Conservation (phyloP, 2,113 vertebrate species). For the Apteryx owenii region DNA sequence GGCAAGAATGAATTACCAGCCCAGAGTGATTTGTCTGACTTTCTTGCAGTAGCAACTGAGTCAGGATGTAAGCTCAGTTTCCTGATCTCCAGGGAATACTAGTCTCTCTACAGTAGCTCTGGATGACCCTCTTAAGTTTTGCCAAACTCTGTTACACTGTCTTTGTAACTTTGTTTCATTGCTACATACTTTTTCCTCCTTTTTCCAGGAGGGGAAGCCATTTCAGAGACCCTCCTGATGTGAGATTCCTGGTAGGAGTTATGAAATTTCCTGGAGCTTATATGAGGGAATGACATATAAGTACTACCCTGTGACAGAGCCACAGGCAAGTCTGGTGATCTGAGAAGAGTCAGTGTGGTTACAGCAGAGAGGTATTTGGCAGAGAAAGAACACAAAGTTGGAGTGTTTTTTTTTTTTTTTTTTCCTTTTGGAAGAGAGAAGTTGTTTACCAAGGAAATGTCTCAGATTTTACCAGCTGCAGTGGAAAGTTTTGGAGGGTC, state of each 20-base stretch:
- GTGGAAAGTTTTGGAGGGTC: neutral
- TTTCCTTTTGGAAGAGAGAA: neutral
- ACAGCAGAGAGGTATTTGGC: neutral
- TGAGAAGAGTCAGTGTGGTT: neutral
- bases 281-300: neutral
- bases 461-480: neutral
- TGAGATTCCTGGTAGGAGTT: neutral
- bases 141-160: neutral
- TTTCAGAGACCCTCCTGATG: neutral
- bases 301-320: neutral
- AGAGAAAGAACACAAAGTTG: neutral
- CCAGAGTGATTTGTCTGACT: neutral
- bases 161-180: neutral
- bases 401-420: too few species aligned
- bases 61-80: neutral
- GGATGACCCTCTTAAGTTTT: neutral
- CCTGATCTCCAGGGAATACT: neutral
- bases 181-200: neutral
- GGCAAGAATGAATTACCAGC: neutral
- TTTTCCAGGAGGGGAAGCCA: rapidly evolving
- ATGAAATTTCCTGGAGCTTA: neutral
- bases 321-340: neutral
- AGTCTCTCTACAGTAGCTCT: neutral
- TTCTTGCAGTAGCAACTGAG: neutral
- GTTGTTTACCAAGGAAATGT: neutral